phyloP scores from a whole-genome alignment of 2,888 invertebrate genomes.

The Sinelater perroti region DNA sequence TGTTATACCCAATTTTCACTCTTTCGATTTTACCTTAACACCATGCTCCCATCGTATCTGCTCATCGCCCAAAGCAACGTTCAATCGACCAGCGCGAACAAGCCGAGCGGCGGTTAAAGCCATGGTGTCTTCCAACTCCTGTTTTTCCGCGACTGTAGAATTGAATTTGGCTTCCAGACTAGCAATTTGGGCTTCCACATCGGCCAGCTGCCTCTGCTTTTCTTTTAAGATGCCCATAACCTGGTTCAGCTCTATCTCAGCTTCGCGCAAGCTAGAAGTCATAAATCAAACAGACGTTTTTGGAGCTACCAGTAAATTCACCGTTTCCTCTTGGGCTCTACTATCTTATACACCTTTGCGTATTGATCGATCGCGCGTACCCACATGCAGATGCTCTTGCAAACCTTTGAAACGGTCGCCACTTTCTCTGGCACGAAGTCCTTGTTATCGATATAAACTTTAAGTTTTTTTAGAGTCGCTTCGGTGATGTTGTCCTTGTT shows the following conservation, averaged over 20 bases:
- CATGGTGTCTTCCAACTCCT: slow-evolving; percentile 77
- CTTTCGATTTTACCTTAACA: slow-evolving; percentile 64
- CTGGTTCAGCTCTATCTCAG: slow-evolving; percentile 77
- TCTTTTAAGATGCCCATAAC: slow-evolving; percentile 79
- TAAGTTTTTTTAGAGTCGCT: slow-evolving; percentile 77
- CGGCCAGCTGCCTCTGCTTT: slow-evolving; percentile 83
- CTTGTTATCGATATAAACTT: slow-evolving; percentile 83
- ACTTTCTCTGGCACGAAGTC: slow-evolving; percentile 87
- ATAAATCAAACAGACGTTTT: not conserved
- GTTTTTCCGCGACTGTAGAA: slow-evolving; percentile 77
- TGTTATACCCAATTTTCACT: not conserved
- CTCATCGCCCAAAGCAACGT: slow-evolving; percentile 87
- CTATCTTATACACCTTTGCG: slow-evolving; percentile 84
- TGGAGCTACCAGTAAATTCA: slow-evolving; percentile 53
- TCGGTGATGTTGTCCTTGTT: slow-evolving; percentile 90
- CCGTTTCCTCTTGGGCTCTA: slow-evolving; percentile 87
- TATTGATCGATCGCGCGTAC: slow-evolving; percentile 91
- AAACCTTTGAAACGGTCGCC: slow-evolving; percentile 86
- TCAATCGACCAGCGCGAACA: slow-evolving; percentile 82
- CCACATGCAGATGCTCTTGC: slow-evolving; percentile 92
- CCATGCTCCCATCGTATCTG: slow-evolving; percentile 84
- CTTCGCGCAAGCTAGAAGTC: slow-evolving; percentile 72
- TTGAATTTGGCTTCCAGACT: slow-evolving; percentile 71
- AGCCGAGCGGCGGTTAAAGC: slow-evolving; percentile 80
- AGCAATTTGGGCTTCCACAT: slow-evolving; percentile 77